A percentile compares a stretch with the other conserved stretches of the same genome.
These are phyloP conservation scores for Drosophila busckii DNA, from an alignment of 1,140 invertebrate genomes.

Conservation along the genomic window DNA sequence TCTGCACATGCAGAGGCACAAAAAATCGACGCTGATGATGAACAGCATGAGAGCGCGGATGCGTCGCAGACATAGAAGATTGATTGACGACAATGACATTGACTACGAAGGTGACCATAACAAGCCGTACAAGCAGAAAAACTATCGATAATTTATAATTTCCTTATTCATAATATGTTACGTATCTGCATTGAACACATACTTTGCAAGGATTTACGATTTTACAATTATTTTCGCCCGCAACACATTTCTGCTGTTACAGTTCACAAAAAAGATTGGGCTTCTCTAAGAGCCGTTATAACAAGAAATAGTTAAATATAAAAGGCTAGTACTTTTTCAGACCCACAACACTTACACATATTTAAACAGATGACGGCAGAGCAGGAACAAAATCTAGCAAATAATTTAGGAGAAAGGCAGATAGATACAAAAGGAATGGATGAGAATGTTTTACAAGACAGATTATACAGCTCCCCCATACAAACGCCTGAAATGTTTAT, in stretches of 20 bases:
- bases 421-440: constrained; percentile 46
- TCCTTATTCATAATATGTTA: constrained; percentile 24
- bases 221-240: constrained; percentile 20
- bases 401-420: constrained; percentile 61
- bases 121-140: neutral
- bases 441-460: constrained; percentile 38
- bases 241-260: constrained; percentile 41
- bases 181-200: constrained; percentile 11
- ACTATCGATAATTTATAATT: constrained; percentile 24
- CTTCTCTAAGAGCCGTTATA: too few species aligned
- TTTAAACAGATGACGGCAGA: constrained; percentile 24
- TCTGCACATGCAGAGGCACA: neutral
- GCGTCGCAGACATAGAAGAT: constrained; percentile 29
- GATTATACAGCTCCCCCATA: constrained; percentile 43
- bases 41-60: constrained; percentile 9
- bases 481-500: constrained; percentile 69
- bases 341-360: constrained; percentile 14
- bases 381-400: constrained; percentile 51
- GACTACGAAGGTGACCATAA: neutral
- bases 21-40: neutral
- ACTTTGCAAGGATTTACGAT: constrained; percentile 11
- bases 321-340: too few species aligned
- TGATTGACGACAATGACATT: too few species aligned
- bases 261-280: too few species aligned
- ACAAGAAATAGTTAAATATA: too few species aligned